Conservation (phyloP, 1,140 invertebrate genomes). For the Stenopsyche tienmushanensis region DNA sequence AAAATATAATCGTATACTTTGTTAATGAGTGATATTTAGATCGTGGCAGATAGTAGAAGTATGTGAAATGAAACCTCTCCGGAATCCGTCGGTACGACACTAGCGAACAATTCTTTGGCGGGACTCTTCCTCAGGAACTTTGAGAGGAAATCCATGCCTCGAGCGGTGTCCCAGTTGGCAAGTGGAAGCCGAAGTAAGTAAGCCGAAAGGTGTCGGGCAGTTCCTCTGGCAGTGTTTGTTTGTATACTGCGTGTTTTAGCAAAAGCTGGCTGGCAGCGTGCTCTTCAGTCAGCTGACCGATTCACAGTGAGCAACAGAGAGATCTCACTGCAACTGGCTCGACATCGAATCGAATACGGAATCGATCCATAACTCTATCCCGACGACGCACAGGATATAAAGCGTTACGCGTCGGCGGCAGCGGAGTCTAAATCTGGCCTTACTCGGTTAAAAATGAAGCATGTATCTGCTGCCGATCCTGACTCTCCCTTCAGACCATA, state of each 20-base stretch:
- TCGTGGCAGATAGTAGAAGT: background rate
- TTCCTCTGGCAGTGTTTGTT: background rate
- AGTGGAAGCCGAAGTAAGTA: background rate
- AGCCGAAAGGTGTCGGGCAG: background rate
- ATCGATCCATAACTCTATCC: background rate
- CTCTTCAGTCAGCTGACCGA: slow-evolving; percentile 23
- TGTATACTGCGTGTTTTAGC: background rate
- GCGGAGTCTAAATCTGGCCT: no score
- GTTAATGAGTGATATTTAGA: no score
- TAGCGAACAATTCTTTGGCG: slow-evolving; percentile 36
- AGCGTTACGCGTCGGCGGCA: background rate
- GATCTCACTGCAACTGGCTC: background rate
- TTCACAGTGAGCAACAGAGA: slow-evolving; percentile 3
- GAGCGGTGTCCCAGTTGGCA: slow-evolving; percentile 25
- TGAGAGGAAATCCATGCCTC: slow-evolving; percentile 39
- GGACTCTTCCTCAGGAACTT: slow-evolving; percentile 39
- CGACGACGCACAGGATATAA: background rate
- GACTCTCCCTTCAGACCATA: background rate
- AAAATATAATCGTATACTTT: no score
- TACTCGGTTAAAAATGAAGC: background rate
- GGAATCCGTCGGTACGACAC: background rate
- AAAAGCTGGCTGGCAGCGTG: slow-evolving; percentile 10
- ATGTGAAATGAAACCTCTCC: background rate
- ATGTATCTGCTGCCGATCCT: no score
- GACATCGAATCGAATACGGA: no score